Percentiles rank a stretch among this genome's conserved stretches.
These are phyloP conservation scores for Tetropium fuscum DNA, from an alignment of 2,888 invertebrate species.

Conservation along the genomic window DNA sequence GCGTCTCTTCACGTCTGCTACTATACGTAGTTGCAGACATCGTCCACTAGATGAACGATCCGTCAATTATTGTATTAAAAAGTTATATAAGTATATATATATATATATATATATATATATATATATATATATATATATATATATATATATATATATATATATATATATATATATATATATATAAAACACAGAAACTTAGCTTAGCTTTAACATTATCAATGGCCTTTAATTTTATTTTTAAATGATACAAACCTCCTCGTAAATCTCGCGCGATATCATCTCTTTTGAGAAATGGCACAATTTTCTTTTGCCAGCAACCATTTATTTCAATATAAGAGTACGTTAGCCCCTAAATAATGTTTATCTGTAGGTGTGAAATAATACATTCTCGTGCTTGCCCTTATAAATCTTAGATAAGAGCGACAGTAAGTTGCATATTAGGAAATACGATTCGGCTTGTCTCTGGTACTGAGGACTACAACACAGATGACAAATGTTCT, in stretches of 20 bases:
- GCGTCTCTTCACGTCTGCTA: too few relatives aligned
- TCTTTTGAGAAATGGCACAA: conserved; percentile 4
- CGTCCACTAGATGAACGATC: too few relatives aligned
- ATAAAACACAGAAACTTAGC: too few relatives aligned
- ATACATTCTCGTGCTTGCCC: conserved; percentile 6
- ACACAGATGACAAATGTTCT: too few relatives aligned
- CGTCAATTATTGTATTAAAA: too few relatives aligned
- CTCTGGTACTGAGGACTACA: not conserved
- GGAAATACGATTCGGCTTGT: conserved; percentile 4
- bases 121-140: too few relatives aligned
- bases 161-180: too few relatives aligned
- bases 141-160: too few relatives aligned
- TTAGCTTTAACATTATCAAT: too few relatives aligned
- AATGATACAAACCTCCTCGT: not conserved
- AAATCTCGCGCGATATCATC: not conserved
- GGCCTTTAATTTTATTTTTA: not conserved
- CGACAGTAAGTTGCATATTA: conserved; percentile 17
- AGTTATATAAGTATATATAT: too few relatives aligned
- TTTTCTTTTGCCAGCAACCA: not conserved
- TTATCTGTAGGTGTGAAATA: conserved; percentile 14
- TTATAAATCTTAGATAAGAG: conserved; percentile 15
- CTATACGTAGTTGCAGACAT: too few relatives aligned
- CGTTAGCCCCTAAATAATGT: conserved; percentile 8
- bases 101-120: too few relatives aligned
- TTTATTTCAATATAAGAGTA: conserved; percentile 15